phyloP scores from a whole-genome alignment of 2,888 invertebrate genomes.

The Drosophila antonietae region DNA sequence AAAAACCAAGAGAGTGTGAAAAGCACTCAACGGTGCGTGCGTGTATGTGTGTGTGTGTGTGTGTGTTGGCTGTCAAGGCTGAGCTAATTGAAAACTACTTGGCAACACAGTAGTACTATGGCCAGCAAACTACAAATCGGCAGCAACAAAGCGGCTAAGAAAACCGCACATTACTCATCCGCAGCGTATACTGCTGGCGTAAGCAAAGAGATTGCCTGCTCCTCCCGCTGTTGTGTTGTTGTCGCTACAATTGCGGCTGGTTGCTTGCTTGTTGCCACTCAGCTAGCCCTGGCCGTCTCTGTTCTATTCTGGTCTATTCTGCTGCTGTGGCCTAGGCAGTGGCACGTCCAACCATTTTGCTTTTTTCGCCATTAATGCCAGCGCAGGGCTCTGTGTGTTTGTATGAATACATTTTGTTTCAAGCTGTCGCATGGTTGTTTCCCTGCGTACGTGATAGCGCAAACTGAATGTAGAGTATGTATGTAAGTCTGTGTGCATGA shows the following conservation, averaged over 20 bases:
- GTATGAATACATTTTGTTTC: slow-evolving; percentile 68
- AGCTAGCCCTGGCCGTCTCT: slow-evolving; percentile 5
- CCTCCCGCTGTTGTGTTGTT: slow-evolving; percentile 16
- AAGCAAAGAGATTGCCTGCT: slow-evolving; percentile 35
- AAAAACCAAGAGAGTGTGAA: slow-evolving; percentile 11
- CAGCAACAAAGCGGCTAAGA: slow-evolving; percentile 50
- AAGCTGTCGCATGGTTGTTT: slow-evolving; percentile 60
- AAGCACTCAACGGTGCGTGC: slow-evolving; percentile 56
- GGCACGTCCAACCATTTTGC: slow-evolving; percentile 72
- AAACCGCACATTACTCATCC: slow-evolving; percentile 77
- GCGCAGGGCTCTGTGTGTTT: slow-evolving; percentile 58
- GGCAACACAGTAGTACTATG: slow-evolving; percentile 29
- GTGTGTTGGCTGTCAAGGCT: slow-evolving; percentile 43
- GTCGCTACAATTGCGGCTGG: slow-evolving; percentile 45
- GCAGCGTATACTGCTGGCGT: slow-evolving; percentile 49
- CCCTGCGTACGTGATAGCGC: slow-evolving; percentile 52
- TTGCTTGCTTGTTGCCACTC: slow-evolving; percentile 28
- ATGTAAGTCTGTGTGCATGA: neutral
- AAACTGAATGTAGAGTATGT: slow-evolving; percentile 23
- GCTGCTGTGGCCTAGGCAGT: slow-evolving; percentile 48
- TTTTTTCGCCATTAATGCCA: slow-evolving; percentile 70
- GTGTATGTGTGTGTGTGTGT: slow-evolving; percentile 1
- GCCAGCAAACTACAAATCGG: slow-evolving; percentile 35
- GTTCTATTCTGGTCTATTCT: slow-evolving; percentile 8
- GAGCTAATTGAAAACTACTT: slow-evolving; percentile 77